phyloP scores from a whole-genome alignment of 2,797 vertebrate genomes.

The Loris lydekkerianus region DNA sequence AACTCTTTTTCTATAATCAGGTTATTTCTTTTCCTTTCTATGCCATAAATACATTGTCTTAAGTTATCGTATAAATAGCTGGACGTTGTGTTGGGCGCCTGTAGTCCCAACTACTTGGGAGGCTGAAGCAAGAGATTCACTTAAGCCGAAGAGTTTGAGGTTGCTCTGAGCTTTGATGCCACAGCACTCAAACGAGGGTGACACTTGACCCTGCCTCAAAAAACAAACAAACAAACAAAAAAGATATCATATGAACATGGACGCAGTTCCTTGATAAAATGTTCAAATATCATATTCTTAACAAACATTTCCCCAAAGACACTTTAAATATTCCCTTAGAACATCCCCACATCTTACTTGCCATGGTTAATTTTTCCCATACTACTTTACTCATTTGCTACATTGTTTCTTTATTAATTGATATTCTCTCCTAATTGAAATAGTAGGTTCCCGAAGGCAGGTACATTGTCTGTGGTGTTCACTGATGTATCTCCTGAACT shows the following conservation, averaged over 20 bases:
- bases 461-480: background rate
- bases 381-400: background rate
- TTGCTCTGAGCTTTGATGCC: too few relatives aligned
- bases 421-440: background rate
- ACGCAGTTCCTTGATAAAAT: background rate
- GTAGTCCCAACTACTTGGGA: too few relatives aligned
- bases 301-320: background rate
- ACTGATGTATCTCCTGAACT: background rate
- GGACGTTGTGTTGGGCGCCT: too few relatives aligned
- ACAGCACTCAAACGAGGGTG: too few relatives aligned
- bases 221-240: too few relatives aligned
- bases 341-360: background rate
- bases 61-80: background rate
- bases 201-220: too few relatives aligned
- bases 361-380: background rate
- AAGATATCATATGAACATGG: background rate
- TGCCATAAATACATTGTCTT: background rate
- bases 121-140: too few relatives aligned
- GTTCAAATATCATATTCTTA: background rate
- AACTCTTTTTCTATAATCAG: background rate
- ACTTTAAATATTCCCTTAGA: background rate
- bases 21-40: background rate
- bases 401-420: background rate
- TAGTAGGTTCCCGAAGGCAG: background rate
- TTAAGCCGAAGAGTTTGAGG: too few relatives aligned